These are phyloP conservation scores for Orientallactaga sibirica DNA, from an alignment of 2,797 vertebrate genomes.

Conservation along the genomic window DNA sequence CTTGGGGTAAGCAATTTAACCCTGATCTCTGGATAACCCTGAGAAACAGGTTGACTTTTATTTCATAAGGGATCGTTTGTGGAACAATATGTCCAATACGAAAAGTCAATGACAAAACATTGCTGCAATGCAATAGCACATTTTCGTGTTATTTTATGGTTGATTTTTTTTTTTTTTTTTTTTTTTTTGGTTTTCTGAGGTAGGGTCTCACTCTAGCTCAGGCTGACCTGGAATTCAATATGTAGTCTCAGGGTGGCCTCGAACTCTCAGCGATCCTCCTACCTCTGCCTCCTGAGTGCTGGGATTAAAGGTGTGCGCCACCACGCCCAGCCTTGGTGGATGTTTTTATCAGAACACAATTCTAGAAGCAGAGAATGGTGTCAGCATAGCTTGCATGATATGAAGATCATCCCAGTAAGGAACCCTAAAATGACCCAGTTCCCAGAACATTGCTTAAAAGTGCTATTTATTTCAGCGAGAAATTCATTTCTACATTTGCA, in stretches of 20 bases:
- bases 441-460: background rate
- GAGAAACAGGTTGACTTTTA: constrained; percentile 42
- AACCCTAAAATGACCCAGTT: background rate
- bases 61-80: background rate
- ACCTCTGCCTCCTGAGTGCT: no score
- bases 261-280: no score
- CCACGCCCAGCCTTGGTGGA: no score
- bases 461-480: background rate
- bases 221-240: no score
- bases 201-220: no score
- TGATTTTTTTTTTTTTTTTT: background rate
- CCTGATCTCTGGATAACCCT: constrained; percentile 1
- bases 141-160: background rate
- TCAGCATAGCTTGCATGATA: background rate
- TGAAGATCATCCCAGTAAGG: background rate
- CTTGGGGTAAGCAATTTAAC: constrained; percentile 8
- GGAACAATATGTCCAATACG: constrained; percentile 23
- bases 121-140: background rate
- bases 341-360: constrained; percentile 12
- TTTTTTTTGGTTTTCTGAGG: no score
- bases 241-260: no score
- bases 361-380: constrained; percentile 18
- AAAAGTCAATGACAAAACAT: background rate
- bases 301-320: no score
- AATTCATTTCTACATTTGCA: background rate